phyloP scores from a whole-genome alignment of 1,140 invertebrate species.

The Aphaenogaster rudis region DNA sequence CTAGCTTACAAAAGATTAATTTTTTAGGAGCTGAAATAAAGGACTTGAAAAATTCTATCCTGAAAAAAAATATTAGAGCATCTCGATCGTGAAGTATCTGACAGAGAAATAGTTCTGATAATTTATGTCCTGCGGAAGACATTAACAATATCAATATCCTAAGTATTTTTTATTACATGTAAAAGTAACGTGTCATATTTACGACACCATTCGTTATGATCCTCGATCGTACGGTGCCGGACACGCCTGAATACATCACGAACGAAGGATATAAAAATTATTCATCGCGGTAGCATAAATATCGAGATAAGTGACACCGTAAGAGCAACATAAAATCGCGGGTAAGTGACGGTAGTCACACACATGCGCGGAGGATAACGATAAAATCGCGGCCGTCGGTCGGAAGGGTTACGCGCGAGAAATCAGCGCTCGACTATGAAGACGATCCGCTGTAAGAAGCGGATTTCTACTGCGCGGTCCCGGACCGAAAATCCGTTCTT shows the following conservation, averaged over 20 bases:
- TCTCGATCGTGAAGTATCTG: not conserved
- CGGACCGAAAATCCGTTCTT: slow-evolving; percentile 73
- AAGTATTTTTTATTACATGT: slow-evolving; percentile 34
- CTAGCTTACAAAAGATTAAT: not conserved
- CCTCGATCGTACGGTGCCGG: not conserved
- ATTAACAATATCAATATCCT: not conserved
- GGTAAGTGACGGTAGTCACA: not conserved
- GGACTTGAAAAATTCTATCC: not conserved
- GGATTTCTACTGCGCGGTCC: slow-evolving; percentile 37
- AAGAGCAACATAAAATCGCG: slow-evolving; percentile 36
- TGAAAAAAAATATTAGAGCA: slow-evolving; percentile 12
- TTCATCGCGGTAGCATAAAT: slow-evolving; percentile 35
- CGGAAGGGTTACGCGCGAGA: slow-evolving; percentile 8
- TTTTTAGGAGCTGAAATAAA: not conserved
- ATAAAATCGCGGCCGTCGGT: slow-evolving; percentile 29
- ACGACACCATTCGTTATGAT: slow-evolving; percentile 24
- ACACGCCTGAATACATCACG: not conserved
- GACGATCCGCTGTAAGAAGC: not conserved
- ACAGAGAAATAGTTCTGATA: not conserved
- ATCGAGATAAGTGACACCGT: slow-evolving; percentile 34
- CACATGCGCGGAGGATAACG: slow-evolving; percentile 12
- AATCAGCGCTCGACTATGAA: slow-evolving; percentile 32
- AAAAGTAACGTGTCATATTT: slow-evolving; percentile 34
- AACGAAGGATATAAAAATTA: slow-evolving; percentile 48
- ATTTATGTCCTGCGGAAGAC: not conserved